A percentile compares a stretch with the other conserved stretches of the same genome.
These are phyloP conservation scores for Brachyistius frenatus DNA, from an alignment of 2,113 vertebrate species.

Conservation along the genomic window DNA sequence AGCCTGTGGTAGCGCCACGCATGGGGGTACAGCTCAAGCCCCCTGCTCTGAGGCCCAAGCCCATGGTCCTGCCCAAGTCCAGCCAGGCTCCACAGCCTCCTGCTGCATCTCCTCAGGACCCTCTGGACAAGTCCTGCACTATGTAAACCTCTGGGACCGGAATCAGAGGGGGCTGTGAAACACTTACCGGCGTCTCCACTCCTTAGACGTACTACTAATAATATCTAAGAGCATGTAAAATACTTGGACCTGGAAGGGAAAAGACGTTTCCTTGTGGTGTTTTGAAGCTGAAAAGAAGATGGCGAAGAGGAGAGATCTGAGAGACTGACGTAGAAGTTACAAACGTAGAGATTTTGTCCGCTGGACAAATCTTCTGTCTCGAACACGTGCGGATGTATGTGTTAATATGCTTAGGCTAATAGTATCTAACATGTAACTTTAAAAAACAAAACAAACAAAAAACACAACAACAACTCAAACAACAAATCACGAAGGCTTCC, in stretches of 20 bases:
- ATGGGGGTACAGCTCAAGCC: conserved; percentile 98
- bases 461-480: conserved; percentile 73
- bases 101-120: conserved; percentile 87
- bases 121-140: conserved; percentile 97
- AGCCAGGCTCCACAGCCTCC: conserved; percentile 87
- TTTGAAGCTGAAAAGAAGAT: conserved; percentile 78
- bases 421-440: conserved; percentile 51
- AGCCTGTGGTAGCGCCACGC: conserved; percentile 92
- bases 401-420: conserved; percentile 80
- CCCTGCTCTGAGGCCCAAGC: conserved; percentile 95
- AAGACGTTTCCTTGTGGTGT: conserved; percentile 72
- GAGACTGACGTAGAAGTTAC: conserved; percentile 25
- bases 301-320: not conserved
- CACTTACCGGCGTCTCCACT: conserved; percentile 21
- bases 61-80: conserved; percentile 93
- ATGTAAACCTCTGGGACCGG: conserved; percentile 85
- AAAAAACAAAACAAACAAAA: conserved; percentile 12
- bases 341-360: conserved; percentile 5
- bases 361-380: conserved; percentile 6
- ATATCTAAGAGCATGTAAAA: conserved; percentile 42
- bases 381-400: conserved; percentile 18
- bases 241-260: conserved; percentile 13
- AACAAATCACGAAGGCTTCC: conserved; percentile 88
- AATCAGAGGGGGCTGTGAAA: conserved; percentile 13
- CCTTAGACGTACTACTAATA: conserved; percentile 6